Percentiles rank a stretch among this genome's conserved stretches.
Conservation (phyloP, 2,888 invertebrate species). For the Ischnus inquisitorius region DNA sequence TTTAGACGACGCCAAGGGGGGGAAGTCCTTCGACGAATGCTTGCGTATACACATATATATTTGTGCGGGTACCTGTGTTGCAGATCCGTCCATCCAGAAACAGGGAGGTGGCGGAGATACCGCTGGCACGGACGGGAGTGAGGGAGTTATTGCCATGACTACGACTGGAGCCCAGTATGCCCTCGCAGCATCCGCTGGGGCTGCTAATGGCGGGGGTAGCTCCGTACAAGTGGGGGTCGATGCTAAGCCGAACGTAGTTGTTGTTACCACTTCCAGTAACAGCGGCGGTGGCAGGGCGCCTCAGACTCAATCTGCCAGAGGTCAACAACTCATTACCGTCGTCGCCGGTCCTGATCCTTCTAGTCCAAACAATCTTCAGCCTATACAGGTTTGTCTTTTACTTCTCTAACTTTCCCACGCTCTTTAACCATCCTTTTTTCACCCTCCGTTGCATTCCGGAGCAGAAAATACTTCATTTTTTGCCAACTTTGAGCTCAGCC, state of each 20-base stretch:
- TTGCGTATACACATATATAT: conserved; percentile 59
- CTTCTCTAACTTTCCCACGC: not conserved
- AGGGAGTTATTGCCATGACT: conserved; percentile 85
- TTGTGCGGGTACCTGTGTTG: conserved; percentile 73
- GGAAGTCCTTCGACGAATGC: conserved; percentile 32
- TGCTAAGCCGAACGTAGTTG: conserved; percentile 82
- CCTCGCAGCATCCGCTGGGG: conserved; percentile 84
- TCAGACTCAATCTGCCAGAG: conserved; percentile 82
- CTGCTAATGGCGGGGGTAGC: conserved; percentile 82
- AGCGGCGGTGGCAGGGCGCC: conserved; percentile 79
- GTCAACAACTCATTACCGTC: conserved; percentile 84
- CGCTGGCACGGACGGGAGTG: conserved; percentile 79
- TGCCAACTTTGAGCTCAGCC: no score
- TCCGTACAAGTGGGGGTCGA: conserved; percentile 82
- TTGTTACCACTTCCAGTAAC: conserved; percentile 83
- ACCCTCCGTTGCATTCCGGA: not conserved
- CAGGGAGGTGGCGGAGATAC: conserved; percentile 80
- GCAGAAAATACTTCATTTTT: not conserved
- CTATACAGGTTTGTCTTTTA: conserved; percentile 81
- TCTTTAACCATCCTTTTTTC: no score
- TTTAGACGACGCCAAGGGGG: conserved; percentile 69
- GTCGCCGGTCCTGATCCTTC: conserved; percentile 83
- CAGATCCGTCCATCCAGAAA: conserved; percentile 79
- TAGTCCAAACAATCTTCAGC: conserved; percentile 83
- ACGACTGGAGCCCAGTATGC: conserved; percentile 85